Base-by-base conservation (phyloP, 2,888 invertebrate genomes). In the Bembecia ichneumoniformis region DNA sequence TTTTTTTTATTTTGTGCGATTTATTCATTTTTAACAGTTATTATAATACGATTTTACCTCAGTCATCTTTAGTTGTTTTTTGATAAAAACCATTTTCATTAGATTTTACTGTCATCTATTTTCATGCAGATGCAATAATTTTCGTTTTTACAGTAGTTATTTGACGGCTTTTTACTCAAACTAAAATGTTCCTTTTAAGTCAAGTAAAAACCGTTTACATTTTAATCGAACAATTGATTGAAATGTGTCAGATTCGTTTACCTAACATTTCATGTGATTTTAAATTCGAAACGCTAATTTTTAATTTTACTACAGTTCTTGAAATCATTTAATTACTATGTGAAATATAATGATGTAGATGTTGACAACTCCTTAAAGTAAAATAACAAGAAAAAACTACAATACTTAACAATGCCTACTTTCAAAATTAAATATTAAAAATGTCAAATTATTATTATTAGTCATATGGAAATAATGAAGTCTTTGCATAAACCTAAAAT, bases 1-100 rank as follows among this genome's bases (percentile, higher is more conserved):
- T 3, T 49, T 58, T 4, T 3, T 49, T 58, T 77, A 79, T 83
- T 86, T 87, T 87, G 87, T 87, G 87, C 86, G 75, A 75, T 87
- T 86, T 86, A 87, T 82, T 87, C 71, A 84, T 79, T 82, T 81
- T 79, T 84, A 86, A 87, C 87, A 86, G 82, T 84, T 74, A 70
- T 62, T 71, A 75, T 81, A 74, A 74, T 79, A 81, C 75, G 77
- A 75, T 77, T 82, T 86, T 81, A 83, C 78, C 74, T 86, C 87
- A 87, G 87, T 87, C 87, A 81, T 81, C 75, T 71, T 82, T 73
- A 77, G 74, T 71, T 60, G 66, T 66, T 66, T 60, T 28, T 62
- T 58, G 56, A 65, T 63, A 63, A 59, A 59, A 56, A 59, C 54
- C 55, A 54, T 62, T 53, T 55, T 53, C 51, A 49, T 55, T 57